These are phyloP conservation scores for Mustela nigripes DNA, from an alignment of 2,113 vertebrate species.

Conservation along the genomic window DNA sequence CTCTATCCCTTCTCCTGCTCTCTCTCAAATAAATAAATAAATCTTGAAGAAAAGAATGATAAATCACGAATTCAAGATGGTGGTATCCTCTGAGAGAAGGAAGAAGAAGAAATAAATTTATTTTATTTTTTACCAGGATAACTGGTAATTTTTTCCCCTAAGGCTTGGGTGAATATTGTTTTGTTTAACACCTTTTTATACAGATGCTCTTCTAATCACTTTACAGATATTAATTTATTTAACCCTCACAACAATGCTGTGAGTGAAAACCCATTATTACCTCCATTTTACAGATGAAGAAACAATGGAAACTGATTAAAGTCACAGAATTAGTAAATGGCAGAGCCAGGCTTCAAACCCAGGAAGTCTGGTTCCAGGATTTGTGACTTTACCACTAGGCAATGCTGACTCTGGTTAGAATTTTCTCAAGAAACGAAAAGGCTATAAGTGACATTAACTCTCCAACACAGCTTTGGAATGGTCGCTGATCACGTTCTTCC, in stretches of 20 bases:
- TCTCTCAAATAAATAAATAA: background rate
- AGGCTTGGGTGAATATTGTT: background rate
- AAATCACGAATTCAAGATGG: background rate
- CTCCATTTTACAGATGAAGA: background rate
- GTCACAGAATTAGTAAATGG: background rate
- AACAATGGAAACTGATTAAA: background rate
- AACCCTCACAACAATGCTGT: background rate
- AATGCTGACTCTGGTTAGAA: background rate
- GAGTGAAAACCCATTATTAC: background rate
- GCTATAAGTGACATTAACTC: background rate
- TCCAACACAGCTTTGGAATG: accelerated
- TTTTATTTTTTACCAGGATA: too few species aligned
- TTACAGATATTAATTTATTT: background rate
- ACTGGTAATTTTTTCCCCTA: background rate
- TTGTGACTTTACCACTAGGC: background rate
- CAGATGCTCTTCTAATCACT: background rate
- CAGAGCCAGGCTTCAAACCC: background rate
- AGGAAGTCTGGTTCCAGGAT: background rate
- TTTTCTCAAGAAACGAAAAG: background rate
- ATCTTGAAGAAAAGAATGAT: background rate
- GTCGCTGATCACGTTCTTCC: accelerated
- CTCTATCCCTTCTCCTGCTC: background rate
- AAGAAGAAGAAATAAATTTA: too few species aligned
- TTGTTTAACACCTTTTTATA: background rate
- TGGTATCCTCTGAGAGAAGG: background rate